These are phyloP conservation scores for Zoanthus sansibaricus DNA, from an alignment of 92 coral and sea anemone species.

Conservation along the genomic window DNA sequence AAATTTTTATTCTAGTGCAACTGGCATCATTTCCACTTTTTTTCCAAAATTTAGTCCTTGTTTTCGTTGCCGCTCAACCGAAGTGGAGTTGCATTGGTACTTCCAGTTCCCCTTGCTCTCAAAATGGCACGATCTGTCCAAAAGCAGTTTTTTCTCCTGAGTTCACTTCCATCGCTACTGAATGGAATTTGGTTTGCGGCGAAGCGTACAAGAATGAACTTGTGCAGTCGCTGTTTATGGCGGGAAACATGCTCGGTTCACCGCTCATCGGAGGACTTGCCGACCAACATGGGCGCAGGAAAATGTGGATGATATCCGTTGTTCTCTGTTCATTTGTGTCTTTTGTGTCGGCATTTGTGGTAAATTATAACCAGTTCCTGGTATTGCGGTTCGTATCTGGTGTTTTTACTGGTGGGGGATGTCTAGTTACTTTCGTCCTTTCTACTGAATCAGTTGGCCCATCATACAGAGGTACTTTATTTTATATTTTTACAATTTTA, in stretches of 20 bases:
- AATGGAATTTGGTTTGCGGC: constrained; percentile 72
- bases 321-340: constrained; percentile 48
- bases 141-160: constrained; percentile 53
- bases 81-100: constrained; percentile 46
- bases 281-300: constrained; percentile 66
- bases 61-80: constrained; percentile 64
- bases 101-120: constrained; percentile 39
- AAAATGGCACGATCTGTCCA: constrained; percentile 61
- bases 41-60: constrained; percentile 65
- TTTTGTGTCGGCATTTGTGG: constrained; percentile 54
- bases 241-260: constrained; percentile 67
- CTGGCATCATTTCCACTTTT: constrained; percentile 55
- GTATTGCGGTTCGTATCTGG: constrained; percentile 67
- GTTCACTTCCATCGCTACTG: constrained; percentile 66
- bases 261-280: constrained; percentile 52
- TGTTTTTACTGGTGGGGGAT: constrained; percentile 54
- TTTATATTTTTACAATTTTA: no score
- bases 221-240: constrained; percentile 72
- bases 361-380: constrained; percentile 51
- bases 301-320: constrained; percentile 49
- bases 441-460: constrained; percentile 75
- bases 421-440: constrained; percentile 63
- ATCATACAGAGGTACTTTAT: constrained; percentile 64
- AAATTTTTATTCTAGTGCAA: constrained; percentile 53
- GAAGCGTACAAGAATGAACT: constrained; percentile 68